Percentiles rank a stretch among this genome's conserved stretches.
Conservation (phyloP, 2,113 vertebrate species). For the Plestiodon gilberti region DNA sequence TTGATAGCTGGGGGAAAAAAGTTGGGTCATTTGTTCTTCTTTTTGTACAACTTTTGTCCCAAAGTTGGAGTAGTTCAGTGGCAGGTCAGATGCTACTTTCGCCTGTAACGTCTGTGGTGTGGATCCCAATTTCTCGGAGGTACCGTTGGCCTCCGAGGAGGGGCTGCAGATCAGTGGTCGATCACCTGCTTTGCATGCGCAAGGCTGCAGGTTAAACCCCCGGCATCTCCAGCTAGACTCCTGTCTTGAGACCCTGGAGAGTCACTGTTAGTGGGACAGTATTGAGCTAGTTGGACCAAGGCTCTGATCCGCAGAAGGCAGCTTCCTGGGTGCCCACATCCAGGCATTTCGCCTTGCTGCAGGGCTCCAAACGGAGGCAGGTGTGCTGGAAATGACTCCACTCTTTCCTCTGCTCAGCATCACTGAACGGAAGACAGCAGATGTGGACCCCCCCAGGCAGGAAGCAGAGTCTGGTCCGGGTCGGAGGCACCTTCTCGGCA, state of each 20-base stretch:
- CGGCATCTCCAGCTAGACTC: no score
- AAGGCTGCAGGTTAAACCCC: no score
- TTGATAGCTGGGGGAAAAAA: background rate
- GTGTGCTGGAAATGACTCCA: background rate
- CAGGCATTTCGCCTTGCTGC: background rate
- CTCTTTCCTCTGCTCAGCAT: constrained; percentile 71
- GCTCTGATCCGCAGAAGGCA: no score
- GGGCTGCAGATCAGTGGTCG: background rate
- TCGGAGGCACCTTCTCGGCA: constrained; percentile 79
- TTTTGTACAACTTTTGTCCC: background rate
- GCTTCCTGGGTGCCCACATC: no score
- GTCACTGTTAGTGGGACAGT: no score
- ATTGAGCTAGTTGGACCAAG: no score
- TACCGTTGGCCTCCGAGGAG: no score
- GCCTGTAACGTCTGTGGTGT: background rate
- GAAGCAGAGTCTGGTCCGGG: constrained; percentile 61
- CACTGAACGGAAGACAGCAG: constrained; percentile 75
- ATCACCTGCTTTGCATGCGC: no score
- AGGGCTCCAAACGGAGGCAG: no score
- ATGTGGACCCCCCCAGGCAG: constrained; percentile 46
- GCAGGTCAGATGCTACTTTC: accelerated
- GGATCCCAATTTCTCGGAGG: background rate
- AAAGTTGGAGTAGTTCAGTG: background rate
- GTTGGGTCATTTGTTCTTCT: background rate
- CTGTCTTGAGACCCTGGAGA: no score